Conservation (phyloP, 1,140 invertebrate genomes). For the Pseudomyrmex gracilis region DNA sequence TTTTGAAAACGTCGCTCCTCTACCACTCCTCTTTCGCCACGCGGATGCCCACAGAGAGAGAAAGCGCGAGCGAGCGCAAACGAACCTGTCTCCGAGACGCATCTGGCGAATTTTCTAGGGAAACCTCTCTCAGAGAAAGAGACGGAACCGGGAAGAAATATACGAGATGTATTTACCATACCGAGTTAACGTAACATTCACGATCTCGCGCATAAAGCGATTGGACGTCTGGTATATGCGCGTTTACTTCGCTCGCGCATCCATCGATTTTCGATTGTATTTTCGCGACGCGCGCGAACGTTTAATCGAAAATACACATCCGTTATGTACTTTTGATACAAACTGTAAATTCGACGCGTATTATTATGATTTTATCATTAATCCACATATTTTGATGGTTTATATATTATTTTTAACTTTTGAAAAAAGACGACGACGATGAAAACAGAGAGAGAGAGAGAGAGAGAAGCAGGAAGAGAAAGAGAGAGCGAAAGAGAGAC, state of each 20-base stretch:
- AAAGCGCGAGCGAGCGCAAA: constrained; percentile 31
- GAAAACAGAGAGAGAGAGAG: no score
- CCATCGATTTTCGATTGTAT: constrained; percentile 53
- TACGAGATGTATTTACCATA: constrained; percentile 56
- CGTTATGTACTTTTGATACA: constrained; percentile 27
- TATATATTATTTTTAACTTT: constrained; percentile 6
- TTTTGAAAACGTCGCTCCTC: constrained; percentile 42
- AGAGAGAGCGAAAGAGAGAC: background rate
- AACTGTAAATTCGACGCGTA: constrained; percentile 22
- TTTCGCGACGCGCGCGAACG: constrained; percentile 33
- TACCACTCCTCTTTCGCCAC: background rate
- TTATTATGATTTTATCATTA: constrained; percentile 23
- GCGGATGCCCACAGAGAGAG: constrained; percentile 12
- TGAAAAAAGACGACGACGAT: background rate
- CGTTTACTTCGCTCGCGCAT: constrained; percentile 17
- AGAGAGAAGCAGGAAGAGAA: background rate
- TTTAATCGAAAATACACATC: constrained; percentile 51
- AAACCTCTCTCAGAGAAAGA: constrained; percentile 40
- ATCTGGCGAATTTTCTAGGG: constrained; percentile 57
- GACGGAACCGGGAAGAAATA: constrained; percentile 36
- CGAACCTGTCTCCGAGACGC: constrained; percentile 25
- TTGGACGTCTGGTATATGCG: constrained; percentile 39
- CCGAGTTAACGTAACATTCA: constrained; percentile 54
- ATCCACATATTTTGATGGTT: background rate
- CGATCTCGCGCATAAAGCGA: constrained; percentile 56